phyloP scores from a whole-genome alignment of 1,140 invertebrate species.

The Aphidius ervi region DNA sequence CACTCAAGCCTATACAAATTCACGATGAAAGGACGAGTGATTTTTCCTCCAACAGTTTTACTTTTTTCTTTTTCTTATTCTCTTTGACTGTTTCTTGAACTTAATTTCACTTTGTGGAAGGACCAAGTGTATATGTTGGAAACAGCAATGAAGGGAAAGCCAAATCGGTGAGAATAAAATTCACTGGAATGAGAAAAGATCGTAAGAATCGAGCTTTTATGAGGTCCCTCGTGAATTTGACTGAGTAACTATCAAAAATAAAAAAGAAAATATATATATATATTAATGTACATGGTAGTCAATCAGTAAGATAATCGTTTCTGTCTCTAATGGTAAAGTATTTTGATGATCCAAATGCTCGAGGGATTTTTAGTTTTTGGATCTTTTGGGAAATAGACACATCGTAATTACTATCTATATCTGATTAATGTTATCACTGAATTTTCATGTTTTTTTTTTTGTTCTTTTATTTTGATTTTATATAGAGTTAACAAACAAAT shows the following conservation, averaged over 20 bases:
- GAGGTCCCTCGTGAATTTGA: constrained; percentile 23
- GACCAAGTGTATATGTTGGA: constrained; percentile 10
- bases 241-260: not conserved
- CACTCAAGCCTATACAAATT: constrained; percentile 8
- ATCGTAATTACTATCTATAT: constrained; percentile 3
- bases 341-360: not conserved
- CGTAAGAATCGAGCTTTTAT: constrained; percentile 22
- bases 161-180: constrained; percentile 12
- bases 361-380: constrained; percentile 2
- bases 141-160: not conserved
- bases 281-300: constrained; percentile 23
- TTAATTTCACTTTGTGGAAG: constrained; percentile 20
- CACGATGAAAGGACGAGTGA: constrained; percentile 8
- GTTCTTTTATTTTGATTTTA: too few relatives aligned
- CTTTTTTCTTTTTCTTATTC: constrained; percentile 17
- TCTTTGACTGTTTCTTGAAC: constrained; percentile 4
- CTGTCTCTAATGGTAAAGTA: not conserved
- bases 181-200: constrained; percentile 1
- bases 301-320: constrained; percentile 28
- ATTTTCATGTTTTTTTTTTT: too few relatives aligned
- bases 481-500: too few relatives aligned
- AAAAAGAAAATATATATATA: not conserved
- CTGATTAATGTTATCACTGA: not conserved
- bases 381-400: constrained; percentile 10
- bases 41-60: constrained; percentile 1